Evolutionary conservation across 2,888 invertebrate species (phyloP), one percentile per base, ranked within the genome.

Genomic region (Dryobotodes eremita): DNA sequence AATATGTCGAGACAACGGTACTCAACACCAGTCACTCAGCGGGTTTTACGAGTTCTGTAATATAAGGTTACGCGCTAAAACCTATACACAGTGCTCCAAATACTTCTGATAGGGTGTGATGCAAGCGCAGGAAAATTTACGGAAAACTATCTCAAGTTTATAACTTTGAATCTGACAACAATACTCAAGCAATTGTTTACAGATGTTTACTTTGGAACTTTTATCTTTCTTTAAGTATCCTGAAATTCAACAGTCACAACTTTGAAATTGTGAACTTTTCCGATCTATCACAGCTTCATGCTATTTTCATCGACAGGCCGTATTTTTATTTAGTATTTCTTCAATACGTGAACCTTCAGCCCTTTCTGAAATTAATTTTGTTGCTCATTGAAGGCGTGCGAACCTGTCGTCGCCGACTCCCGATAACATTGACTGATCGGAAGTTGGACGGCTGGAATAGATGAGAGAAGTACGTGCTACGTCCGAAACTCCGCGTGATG

Each of bases 341-440:
- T 86, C 79, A 85, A 86, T 86, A 82, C 75, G 85, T 84, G 88
- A 80, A 46, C 77, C 59, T 74, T 84, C 72, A 74, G 75, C 78
- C 86, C 79, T 77, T 80, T 87, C 79, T 82, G 85, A 92, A 94
- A 95, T 95, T 95, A 95, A 95, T 95, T 94, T 94, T 90, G 94
- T 93, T 94, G 93, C 92, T 93, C 92, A 92, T 92, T 93, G 92
- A 91, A 93, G 84, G 91, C 92, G 90, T 90, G 89, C 80, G 88
- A 86, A 85, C 88, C 91, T 89, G 88, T 90, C 90, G 90, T 90
- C 88, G 88, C 90, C 88, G 88, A 90, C 90, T 90, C 89, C 90
- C 94, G 95, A 95, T 96, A 96, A 92, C 95, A 93, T 93, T 95
- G 96, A 96, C 93, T 92, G 96, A 96, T 96, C 94, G 95, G 92